Base-by-base conservation (phyloP, 2,888 invertebrate species). In the Sericinus montela region DNA sequence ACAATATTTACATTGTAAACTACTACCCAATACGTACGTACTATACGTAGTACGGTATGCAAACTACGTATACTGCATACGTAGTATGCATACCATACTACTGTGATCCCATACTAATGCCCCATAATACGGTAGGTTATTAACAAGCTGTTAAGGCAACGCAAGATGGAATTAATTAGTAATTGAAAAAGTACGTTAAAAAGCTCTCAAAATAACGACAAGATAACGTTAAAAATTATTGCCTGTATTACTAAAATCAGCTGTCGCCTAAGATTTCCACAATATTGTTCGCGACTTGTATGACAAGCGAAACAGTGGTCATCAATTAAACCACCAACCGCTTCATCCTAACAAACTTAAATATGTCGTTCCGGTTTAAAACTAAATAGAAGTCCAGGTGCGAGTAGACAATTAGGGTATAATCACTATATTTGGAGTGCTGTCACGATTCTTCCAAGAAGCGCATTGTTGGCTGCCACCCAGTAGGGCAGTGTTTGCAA, bases 351-450 rank as follows among this genome's bases (percentile, higher is more conserved):
- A 59, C 62, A 70, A 66, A 67, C 65, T 67, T 66, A 79, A 84
- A 72, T 76, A 85, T 67, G 74, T 77, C 69, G 74, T 84, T 69
- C n/a, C 54, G 62, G 72, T 72, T 65, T 74, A 83, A 75, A 78
- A 79, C 80, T 83, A 77, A 78, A 85, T 86, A 81, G 70, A 69
- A 65, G 69, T 60, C 80, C 87, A 87, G 86, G 83, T 87, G 87
- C 67, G 60, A 53, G 63, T 56, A 63, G 65, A 85, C 83, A 86
- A 87, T 88, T 86, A 85, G 79, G 67, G 75, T 65, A 78, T 88
- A 87, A 88, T 87, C 87, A 87, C 80, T 72, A 69, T 70, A 75
- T 81, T 80, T 85, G 75, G 69, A 86, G 86, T 82, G 86, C 74
- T 82, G 85, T 80, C 88, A 88, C 88, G 88, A 65, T 79, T 60